A percentile compares a stretch with the other conserved stretches of the same genome.
These are phyloP conservation scores for Gambelia wislizenii DNA, from an alignment of 2,797 vertebrate species.

Conservation along the genomic window DNA sequence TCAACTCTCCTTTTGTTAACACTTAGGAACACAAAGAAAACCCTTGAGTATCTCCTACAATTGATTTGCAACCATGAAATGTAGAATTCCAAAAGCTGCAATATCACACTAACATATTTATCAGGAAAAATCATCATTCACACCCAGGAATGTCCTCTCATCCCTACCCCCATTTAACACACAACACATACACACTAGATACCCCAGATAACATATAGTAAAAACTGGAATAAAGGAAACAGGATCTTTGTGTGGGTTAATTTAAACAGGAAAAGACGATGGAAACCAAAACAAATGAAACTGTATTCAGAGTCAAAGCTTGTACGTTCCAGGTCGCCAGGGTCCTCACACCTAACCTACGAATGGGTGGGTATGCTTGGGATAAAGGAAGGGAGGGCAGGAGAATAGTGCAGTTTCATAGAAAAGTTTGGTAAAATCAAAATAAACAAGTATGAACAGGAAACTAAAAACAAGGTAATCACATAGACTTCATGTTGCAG, in stretches of 20 bases:
- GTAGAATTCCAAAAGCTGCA: slow-evolving; percentile 30
- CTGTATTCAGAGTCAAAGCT: slow-evolving; percentile 62
- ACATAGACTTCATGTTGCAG: not conserved
- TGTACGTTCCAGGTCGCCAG: slow-evolving; percentile 37
- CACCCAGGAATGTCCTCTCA: slow-evolving; percentile 33
- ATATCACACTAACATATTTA: not conserved
- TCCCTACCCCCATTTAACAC: slow-evolving; percentile 25
- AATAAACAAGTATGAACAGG: slow-evolving; percentile 43
- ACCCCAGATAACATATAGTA: slow-evolving; percentile 39
- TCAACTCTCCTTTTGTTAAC: not conserved
- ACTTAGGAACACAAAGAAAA: not conserved
- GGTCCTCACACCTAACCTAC: slow-evolving; percentile 69
- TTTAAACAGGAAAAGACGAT: slow-evolving; percentile 74
- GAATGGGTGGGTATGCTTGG: slow-evolving; percentile 68
- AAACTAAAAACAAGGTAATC: slow-evolving; percentile 42
- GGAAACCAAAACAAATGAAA: slow-evolving; percentile 74
- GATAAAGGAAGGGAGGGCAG: slow-evolving; percentile 71
- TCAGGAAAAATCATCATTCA: slow-evolving; percentile 21
- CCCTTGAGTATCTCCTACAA: not conserved
- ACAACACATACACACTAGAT: not conserved
- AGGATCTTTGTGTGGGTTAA: slow-evolving; percentile 50
- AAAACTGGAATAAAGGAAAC: slow-evolving; percentile 25
- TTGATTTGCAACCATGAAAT: not conserved
- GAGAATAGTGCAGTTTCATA: slow-evolving; percentile 60
- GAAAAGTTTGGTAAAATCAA: slow-evolving; percentile 69